Percentiles rank a stretch among this genome's conserved stretches.
Evolutionary conservation across 2,113 vertebrate genomes (phyloP).

Genomic region (Tetraodon nigroviridis): DNA sequence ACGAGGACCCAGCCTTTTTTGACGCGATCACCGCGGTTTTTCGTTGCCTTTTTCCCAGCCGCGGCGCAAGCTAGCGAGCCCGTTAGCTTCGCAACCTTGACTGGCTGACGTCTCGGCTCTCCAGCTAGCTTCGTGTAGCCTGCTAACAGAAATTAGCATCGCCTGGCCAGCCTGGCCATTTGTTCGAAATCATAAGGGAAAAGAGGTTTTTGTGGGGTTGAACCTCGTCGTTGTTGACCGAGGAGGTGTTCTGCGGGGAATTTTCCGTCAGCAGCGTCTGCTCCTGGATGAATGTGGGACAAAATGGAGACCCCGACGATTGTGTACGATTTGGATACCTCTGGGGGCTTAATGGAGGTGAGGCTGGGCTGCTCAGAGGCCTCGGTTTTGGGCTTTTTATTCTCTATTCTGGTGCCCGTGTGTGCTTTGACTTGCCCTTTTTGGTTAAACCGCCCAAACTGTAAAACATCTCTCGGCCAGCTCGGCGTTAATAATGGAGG

Average conservation of each 20-base stretch:
- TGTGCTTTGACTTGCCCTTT: not conserved
- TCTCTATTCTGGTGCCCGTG: not conserved
- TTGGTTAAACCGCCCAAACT: too few species aligned
- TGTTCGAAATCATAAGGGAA: not conserved
- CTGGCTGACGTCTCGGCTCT: conserved; percentile 53
- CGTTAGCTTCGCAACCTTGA: conserved; percentile 68
- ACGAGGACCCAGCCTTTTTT: not conserved
- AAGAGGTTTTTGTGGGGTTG: not conserved
- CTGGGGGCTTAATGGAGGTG: conserved; percentile 96
- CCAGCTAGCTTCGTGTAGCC: conserved; percentile 52
- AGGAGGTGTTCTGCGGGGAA: not conserved
- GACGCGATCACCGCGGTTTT: not conserved
- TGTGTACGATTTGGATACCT: conserved; percentile 96
- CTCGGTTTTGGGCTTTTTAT: not conserved
- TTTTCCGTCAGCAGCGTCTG: conserved; percentile 25
- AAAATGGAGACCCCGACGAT: conserved; percentile 98
- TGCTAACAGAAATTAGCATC: conserved; percentile 48
- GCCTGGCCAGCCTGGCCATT: conserved; percentile 10
- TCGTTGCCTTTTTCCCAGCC: conserved; percentile 10
- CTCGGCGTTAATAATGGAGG: conserved; percentile 26
- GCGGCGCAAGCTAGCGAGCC: conserved; percentile 23
- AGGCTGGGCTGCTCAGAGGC: conserved; percentile 55
- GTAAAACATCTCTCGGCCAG: not conserved
- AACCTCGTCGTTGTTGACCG: not conserved
- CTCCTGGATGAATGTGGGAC: conserved; percentile 90